Evolutionary conservation across 2,888 invertebrate species (phyloP).

Genomic region (Hybos culiciformis): DNA sequence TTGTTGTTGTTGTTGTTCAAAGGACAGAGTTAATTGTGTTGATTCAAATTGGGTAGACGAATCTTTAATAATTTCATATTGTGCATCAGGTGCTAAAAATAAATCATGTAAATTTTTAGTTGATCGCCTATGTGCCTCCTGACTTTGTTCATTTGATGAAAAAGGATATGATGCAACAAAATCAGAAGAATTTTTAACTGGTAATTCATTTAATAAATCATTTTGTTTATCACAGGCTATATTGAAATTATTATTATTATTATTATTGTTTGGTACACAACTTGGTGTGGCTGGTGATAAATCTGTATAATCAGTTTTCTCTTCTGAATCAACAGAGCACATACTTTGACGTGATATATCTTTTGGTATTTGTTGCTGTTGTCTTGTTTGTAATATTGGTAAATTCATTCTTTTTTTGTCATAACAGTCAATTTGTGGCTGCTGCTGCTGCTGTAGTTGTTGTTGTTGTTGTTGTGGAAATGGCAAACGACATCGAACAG

Average conservation of each 20-base stretch:
- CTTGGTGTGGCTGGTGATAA: slow-evolving; percentile 33
- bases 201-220: slow-evolving; percentile 10
- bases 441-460: slow-evolving; percentile 18
- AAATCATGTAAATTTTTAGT: slow-evolving; percentile 31
- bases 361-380: slow-evolving; percentile 26
- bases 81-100: slow-evolving; percentile 46
- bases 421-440: slow-evolving; percentile 8
- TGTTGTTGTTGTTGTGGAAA: slow-evolving; percentile 31
- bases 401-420: slow-evolving; percentile 16
- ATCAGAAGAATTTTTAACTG: slow-evolving; percentile 18
- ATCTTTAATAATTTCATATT: slow-evolving; percentile 42
- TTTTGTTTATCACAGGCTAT: background rate
- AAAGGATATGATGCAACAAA: slow-evolving; percentile 34
- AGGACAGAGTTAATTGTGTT: slow-evolving; percentile 16
- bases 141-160: slow-evolving; percentile 34
- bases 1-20: slow-evolving; percentile 13
- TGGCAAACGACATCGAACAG: slow-evolving; percentile 44
- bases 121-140: slow-evolving; percentile 34
- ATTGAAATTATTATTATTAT: slow-evolving; percentile 3
- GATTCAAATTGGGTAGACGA: slow-evolving; percentile 19
- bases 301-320: slow-evolving; percentile 36
- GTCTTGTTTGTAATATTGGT: slow-evolving; percentile 24
- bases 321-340: slow-evolving; percentile 35
- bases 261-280: slow-evolving; percentile 12
- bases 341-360: slow-evolving; percentile 33